Percentiles rank a stretch among this genome's conserved stretches.
Conservation (phyloP, 2,888 invertebrate species). For the Drosophila yooni region DNA sequence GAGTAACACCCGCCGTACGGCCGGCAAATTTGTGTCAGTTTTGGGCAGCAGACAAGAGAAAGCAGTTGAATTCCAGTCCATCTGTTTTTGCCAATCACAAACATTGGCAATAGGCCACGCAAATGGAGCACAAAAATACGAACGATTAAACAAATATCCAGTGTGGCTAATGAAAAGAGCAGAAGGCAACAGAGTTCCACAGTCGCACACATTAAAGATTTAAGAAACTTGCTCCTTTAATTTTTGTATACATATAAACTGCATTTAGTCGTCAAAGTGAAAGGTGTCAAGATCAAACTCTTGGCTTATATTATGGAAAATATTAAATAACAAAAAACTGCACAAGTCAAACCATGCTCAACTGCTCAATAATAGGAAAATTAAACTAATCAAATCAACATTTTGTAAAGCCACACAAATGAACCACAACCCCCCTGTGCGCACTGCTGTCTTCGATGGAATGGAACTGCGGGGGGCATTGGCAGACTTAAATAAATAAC, state of each 20-base stretch:
- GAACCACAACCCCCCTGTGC: conserved; percentile 42
- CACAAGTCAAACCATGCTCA: not conserved
- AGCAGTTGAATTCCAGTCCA: conserved; percentile 30
- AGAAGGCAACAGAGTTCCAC: not conserved
- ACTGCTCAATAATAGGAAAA: not conserved
- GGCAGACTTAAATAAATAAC: conserved; percentile 76
- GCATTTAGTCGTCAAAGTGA: not conserved
- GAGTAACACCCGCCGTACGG: conserved; percentile 24
- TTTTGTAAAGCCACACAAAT: not conserved
- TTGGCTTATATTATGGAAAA: not conserved
- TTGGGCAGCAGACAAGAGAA: conserved; percentile 65
- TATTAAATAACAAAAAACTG: not conserved
- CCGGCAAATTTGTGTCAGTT: conserved; percentile 74
- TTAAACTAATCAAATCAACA: not conserved
- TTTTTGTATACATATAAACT: not conserved
- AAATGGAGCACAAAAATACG: conserved; percentile 37
- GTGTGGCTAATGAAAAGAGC: conserved; percentile 16
- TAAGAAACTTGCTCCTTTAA: not conserved
- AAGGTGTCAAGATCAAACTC: not conserved
- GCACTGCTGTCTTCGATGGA: conserved; percentile 32
- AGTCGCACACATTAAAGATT: not conserved
- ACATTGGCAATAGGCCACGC: conserved; percentile 44
- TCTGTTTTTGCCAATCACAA: conserved; percentile 54
- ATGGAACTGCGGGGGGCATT: conserved; percentile 17
- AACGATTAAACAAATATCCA: conserved; percentile 9